Conservation (phyloP, 2,797 vertebrate species). For the Thalassophryne amazonica region DNA sequence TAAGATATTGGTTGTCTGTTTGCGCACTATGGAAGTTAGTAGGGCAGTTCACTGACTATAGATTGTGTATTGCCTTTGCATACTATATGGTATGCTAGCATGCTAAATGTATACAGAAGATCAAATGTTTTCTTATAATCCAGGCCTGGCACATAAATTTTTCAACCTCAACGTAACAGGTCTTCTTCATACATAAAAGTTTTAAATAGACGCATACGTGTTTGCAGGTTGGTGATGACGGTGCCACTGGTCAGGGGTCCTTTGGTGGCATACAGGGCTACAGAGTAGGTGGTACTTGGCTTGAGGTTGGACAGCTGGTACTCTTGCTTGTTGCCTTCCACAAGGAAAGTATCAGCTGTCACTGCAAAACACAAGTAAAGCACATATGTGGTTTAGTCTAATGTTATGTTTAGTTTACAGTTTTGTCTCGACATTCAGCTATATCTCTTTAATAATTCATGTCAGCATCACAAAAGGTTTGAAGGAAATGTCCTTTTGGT, state of each 20-base stretch:
- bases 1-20: too few relatives aligned
- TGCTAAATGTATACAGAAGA: too few relatives aligned
- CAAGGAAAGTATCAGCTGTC: slow-evolving; percentile 90
- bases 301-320: slow-evolving; percentile 88
- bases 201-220: slow-evolving; percentile 84
- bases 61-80: too few relatives aligned
- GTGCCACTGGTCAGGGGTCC: slow-evolving; percentile 90
- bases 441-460: background rate
- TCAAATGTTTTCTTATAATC: too few relatives aligned
- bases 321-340: slow-evolving; percentile 88
- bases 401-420: background rate
- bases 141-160: too few relatives aligned
- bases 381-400: background rate
- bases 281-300: slow-evolving; percentile 88
- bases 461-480: background rate
- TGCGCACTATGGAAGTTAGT: too few relatives aligned
- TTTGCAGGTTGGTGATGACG: slow-evolving; percentile 89
- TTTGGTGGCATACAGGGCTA: slow-evolving; percentile 87
- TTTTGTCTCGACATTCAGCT: background rate
- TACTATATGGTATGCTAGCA: too few relatives aligned
- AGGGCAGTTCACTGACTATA: too few relatives aligned
- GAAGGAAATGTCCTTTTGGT: background rate
- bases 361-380: slow-evolving; percentile 65
- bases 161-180: too few relatives aligned
- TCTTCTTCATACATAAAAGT: too few relatives aligned